A percentile compares a stretch with the other conserved stretches of the same genome.
Evolutionary conservation across 2,113 vertebrate species (phyloP).

Genomic region (Stigmatopora argus): DNA sequence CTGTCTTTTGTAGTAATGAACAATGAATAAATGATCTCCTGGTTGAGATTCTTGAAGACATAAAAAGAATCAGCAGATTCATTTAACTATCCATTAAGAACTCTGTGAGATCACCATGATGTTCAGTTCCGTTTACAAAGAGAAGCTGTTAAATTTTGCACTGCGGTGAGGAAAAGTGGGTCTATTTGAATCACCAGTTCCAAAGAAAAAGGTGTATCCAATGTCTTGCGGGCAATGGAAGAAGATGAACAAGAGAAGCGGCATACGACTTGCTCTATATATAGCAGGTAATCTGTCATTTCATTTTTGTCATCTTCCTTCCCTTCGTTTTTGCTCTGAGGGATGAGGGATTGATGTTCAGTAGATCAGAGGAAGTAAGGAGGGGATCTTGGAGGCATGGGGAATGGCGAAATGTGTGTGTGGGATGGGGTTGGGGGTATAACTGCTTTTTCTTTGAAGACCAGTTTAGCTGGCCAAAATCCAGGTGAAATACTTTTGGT

Average conservation of each 20-base stretch:
- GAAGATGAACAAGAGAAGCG: conserved; percentile 55
- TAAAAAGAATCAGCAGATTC: background rate
- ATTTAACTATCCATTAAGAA: background rate
- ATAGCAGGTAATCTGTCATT: conserved; percentile 67
- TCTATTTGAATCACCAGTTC: conserved; percentile 47
- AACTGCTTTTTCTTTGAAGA: conserved; percentile 45
- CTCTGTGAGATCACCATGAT: background rate
- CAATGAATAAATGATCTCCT: background rate
- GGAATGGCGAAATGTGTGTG: conserved; percentile 34
- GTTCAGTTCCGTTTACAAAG: conserved; percentile 10
- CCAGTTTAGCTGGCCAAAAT: conserved; percentile 37
- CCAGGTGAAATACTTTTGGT: conserved; percentile 26
- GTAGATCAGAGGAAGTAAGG: conserved; percentile 55
- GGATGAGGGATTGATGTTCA: conserved; percentile 60
- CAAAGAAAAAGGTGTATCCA: conserved; percentile 55
- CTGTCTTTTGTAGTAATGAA: conserved; percentile 14
- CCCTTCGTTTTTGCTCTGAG: conserved; percentile 53
- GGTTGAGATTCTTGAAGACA: background rate
- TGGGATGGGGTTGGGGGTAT: conserved; percentile 8
- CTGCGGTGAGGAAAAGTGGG: conserved; percentile 16
- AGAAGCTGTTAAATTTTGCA: conserved; percentile 16
- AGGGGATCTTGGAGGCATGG: conserved; percentile 43
- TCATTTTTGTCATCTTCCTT: conserved; percentile 52
- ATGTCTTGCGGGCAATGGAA: conserved; percentile 40
- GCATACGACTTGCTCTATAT: conserved; percentile 52